Conservation (phyloP, 2,888 invertebrate genomes). For the Epirrhoe tristata region DNA sequence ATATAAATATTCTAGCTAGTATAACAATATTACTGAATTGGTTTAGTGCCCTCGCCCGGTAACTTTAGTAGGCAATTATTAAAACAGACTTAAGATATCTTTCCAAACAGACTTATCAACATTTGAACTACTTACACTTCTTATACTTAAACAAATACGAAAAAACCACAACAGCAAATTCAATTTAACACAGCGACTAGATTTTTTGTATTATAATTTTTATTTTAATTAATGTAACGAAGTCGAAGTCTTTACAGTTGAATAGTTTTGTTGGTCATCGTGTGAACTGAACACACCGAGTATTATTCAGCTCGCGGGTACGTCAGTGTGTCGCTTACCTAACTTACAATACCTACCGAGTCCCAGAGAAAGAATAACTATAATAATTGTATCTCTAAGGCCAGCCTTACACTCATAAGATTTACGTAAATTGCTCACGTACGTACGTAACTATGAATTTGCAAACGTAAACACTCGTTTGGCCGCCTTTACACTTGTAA, state of each 20-base stretch:
- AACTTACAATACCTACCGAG: background rate
- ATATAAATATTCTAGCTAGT: constrained; percentile 1
- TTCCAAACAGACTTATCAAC: constrained; percentile 18
- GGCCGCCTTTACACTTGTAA: no score
- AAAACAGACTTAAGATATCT: constrained; percentile 5
- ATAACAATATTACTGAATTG: constrained; percentile 9
- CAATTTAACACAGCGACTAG: constrained; percentile 4
- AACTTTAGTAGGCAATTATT: constrained; percentile 13
- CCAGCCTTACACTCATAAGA: no score
- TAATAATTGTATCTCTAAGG: no score
- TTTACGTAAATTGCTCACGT: no score
- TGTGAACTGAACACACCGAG: constrained; percentile 9
- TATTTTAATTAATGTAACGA: background rate
- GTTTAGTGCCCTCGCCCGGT: constrained; percentile 17
- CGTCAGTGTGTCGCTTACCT: constrained; percentile 3
- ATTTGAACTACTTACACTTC: constrained; percentile 18
- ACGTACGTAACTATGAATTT: no score
- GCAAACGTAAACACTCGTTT: no score
- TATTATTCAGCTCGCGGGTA: background rate
- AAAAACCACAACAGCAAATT: constrained; percentile 3
- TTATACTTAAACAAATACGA: constrained; percentile 10
- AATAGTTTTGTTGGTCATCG: constrained; percentile 7
- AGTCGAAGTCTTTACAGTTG: constrained; percentile 1
- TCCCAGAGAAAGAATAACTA: background rate
- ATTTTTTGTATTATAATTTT: background rate